Base-by-base conservation (phyloP, 2,113 vertebrate species). In the Ammodramus savannarum region DNA sequence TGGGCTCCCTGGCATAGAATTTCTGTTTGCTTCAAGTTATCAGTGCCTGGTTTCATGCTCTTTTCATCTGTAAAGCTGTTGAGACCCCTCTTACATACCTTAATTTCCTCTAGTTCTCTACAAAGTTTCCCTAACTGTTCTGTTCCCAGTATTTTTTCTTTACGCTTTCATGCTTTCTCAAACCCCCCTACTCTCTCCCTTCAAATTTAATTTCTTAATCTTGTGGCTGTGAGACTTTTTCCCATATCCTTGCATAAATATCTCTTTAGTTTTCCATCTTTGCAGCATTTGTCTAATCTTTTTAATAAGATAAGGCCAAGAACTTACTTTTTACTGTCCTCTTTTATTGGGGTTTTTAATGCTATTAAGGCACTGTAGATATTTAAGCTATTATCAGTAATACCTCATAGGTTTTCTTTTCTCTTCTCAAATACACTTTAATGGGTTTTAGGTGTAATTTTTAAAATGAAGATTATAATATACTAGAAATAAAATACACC, bases 141-240 rank as follows among this genome's bases (percentile, higher is more conserved):
- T 49, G 20, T 38, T 58, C 16, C 68, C 39, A 16, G 19, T 43
- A 29, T 59, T 74, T 80, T 61, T 63, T 26, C 67, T 85, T 55
- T 32, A n/a, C 54, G 32, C 34, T 83, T 87, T 66, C 18, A 29
- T 69, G 38, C 13, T 75, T 87, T 82, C 46, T 82, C n/a, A 57
- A 85, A 73, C 41, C 52, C 7, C 17, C 23, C 38, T 25, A 8
- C 43, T 48, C 18, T 55, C n/a, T 78, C 16, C 17, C 32, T 93
- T 91, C 85, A 58, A 66, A 89, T 81, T 46, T 78, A 41, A 79
- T 85, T 94, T 95, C 87, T 91, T 85, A 61, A 61, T 91, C 80
- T 85, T 54, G 34, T 78, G 66, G 16, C 65, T 95, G 63, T 38
- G 48, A 95, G 80, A 54, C 51, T 85, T 85, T 48, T 67, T 61